phyloP scores from a whole-genome alignment of 2,113 vertebrate species.

The Empidonax alnorum region DNA sequence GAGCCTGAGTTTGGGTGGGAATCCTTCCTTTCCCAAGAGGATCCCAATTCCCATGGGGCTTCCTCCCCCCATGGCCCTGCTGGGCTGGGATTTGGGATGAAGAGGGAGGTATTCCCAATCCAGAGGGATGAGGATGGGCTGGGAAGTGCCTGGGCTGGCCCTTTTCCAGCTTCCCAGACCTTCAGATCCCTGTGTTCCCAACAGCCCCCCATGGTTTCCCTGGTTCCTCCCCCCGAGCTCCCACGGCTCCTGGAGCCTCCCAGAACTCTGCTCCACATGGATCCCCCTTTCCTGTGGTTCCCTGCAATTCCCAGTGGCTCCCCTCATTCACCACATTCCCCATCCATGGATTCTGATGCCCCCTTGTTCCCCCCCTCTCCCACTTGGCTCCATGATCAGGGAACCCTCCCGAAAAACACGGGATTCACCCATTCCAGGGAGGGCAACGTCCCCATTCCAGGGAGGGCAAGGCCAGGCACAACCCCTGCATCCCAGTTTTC shows the following conservation, averaged over 20 bases:
- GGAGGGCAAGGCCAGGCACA: not conserved
- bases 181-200: not conserved
- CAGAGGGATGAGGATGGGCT: not conserved
- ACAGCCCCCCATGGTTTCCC: rapidly evolving
- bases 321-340: not conserved
- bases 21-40: not conserved
- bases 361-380: not conserved
- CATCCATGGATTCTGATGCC: not conserved
- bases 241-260: not conserved
- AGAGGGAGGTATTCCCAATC: not conserved
- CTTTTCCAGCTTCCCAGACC: not conserved
- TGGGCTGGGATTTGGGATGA: not conserved
- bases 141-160: not conserved
- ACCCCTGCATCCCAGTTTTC: not conserved
- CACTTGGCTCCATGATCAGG: not conserved
- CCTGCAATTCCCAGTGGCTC: not conserved
- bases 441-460: rapidly evolving
- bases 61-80: not conserved
- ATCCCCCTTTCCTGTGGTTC: not conserved
- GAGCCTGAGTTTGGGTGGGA: not conserved
- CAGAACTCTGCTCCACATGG: not conserved
- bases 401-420: not conserved
- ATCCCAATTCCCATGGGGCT: rapidly evolving
- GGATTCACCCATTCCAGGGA: not conserved
- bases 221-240: too few relatives aligned